Conservation (phyloP, 2,797 vertebrate genomes). For the Sciurus vulgaris region DNA sequence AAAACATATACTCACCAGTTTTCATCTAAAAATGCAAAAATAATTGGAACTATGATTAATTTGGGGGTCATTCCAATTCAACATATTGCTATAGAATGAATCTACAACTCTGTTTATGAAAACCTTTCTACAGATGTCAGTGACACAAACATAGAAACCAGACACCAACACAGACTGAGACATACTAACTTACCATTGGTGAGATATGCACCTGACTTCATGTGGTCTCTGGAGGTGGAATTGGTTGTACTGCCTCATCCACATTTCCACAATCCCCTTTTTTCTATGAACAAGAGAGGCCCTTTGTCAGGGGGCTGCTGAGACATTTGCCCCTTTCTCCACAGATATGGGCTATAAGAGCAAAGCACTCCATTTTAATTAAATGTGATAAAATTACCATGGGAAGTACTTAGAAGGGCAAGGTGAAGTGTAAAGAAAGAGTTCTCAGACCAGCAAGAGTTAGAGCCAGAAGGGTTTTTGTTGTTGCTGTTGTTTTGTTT, state of each 20-base stretch:
- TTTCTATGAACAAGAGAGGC: neutral
- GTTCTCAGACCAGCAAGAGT: neutral
- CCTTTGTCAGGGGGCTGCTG: neutral
- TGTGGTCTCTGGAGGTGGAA: neutral
- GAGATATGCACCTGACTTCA: neutral
- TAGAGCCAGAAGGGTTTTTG: neutral
- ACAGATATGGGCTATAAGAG: neutral
- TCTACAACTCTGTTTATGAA: neutral
- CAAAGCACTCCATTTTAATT: neutral
- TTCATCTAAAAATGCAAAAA: neutral
- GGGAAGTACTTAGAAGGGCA: neutral
- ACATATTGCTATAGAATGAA: neutral
- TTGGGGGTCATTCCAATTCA: neutral
- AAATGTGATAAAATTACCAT: conserved; percentile 18
- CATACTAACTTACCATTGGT: neutral
- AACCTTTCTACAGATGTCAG: neutral
- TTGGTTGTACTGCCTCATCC: neutral
- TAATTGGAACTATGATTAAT: neutral
- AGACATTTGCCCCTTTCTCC: neutral
- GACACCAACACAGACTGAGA: neutral
- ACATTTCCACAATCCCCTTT: neutral
- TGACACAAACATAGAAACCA: neutral
- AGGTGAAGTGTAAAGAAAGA: neutral
- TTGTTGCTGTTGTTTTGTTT: too few species aligned
- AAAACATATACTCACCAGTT: neutral